Evolutionary conservation across 2,888 invertebrate species (phyloP), one percentile per base, ranked within the genome.

Genomic region (Idaea dimidiata): DNA sequence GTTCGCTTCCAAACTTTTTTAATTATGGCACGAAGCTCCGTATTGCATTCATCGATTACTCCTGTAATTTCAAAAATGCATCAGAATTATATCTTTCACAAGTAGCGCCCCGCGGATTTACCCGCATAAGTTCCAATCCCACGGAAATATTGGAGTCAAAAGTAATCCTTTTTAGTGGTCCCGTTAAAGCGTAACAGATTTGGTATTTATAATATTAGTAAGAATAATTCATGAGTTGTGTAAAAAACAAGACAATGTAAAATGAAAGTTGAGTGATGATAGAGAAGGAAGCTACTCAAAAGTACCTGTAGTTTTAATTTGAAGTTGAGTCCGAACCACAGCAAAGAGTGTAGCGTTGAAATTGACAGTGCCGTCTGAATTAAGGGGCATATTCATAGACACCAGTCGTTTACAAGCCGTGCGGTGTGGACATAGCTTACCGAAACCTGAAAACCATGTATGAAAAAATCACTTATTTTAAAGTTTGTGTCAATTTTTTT

Each of bases 331-430:
- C 62, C 99, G 94, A 1, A 99, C 99, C 6, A 99, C 97, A 18
- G 99, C 99, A 85, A 99, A 99, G 16, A 99, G 89, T 0, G 99
- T 99, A 0, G 99, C 99, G 84, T 99, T 99, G 86, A 99, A 99
- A 82, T 99, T 95, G 4, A 99, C 99, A 0, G 99, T 99, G 0
- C 99, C 99, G 82, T 99, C 99, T 70, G 98, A 98, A 84, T 99
- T 99, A 55, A 99, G 90, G 0, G 99, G 99, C 99, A 99, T 99
- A 84, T 99, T 99, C 99, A 99, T 99, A 0, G 99, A 98, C 0
- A 99, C 99, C 43, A 99, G 93, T 69, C 99, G 95, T 94, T 99
- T 99, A 89, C 99, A 99, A 16, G 99, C 99, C 67, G 99, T 97
- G 71, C 99, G 94, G 90, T 99, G 99, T 0, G 99, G 99, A 89